Evolutionary conservation across 2,797 vertebrate genomes (phyloP), one percentile per base, ranked within the genome.

Genomic region (Poeciliopsis paucimaculata): DNA sequence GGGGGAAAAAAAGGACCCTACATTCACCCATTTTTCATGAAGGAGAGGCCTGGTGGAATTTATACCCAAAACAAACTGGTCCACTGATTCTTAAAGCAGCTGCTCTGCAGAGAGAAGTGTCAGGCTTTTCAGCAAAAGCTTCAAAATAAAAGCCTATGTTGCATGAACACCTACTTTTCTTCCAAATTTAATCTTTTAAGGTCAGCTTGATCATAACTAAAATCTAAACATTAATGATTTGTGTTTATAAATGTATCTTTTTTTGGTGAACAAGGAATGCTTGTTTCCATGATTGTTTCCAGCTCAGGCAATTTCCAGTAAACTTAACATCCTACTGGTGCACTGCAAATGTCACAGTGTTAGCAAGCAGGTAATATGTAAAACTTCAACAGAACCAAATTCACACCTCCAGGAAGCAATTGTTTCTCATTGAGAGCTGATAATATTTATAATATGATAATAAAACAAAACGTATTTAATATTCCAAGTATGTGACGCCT

Each of bases 101-200:
- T 80, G 34, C 80, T 74, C 68, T 68, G 47, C 51, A 13, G 76
- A 41, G 18, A 72, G 13, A 0, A 10, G 26, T 0, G 5, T 75
- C 15, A 55, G 74, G 75, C 62, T 55, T 60, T 31, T 5, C 43
- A 31, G 18, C 0, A 23, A 47, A n/a, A 64, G 60, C 51, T 91
- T 89, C 84, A 87, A 87, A 90, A 78, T 90, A 89, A 91, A 84
- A 88, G 88, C 76, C 43, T n/a, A 4, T 5, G n/a, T 41, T 41
- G 2, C 0, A 34, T 18, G 5, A 62, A 18, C 6, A 62, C 5
- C 13, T 62, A 2, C 1, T 60, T 60, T 31, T 34, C 60, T 55
- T 55, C 26, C 4, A n/a, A 55, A n/a, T 55, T 1, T 55, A 12
- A n/a, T 55, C 2, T 20, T 64, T 34, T 20, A 36, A 20, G 20